Conservation (phyloP, 1,140 invertebrate genomes). For the Panagrolaimus sp. region DNA sequence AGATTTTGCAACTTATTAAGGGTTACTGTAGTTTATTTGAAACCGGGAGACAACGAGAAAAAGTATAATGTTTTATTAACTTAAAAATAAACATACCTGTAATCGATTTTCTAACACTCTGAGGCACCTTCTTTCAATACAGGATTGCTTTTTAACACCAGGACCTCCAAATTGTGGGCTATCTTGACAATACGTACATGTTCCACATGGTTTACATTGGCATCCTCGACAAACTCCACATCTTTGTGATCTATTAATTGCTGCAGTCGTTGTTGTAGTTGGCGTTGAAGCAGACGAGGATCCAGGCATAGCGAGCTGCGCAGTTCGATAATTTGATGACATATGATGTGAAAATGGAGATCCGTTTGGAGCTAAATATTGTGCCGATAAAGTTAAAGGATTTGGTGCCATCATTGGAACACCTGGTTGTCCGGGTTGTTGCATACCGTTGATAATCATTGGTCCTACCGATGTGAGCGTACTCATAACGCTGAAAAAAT, state of each 20-base stretch:
- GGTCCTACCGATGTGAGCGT: constrained; percentile 15
- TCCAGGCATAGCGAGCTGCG: background rate
- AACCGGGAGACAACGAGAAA: background rate
- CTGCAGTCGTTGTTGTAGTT: background rate
- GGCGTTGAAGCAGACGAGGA: background rate
- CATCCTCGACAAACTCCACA: constrained; percentile 45
- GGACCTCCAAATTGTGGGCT: constrained; percentile 56
- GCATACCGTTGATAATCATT: constrained; percentile 16
- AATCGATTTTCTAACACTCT: constrained; percentile 56
- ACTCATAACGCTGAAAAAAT: background rate
- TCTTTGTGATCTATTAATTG: constrained; percentile 24
- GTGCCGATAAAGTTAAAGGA: background rate
- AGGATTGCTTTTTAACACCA: constrained; percentile 59
- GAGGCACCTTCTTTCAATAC: constrained; percentile 55
- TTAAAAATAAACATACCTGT: constrained; percentile 40
- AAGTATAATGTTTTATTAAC: background rate
- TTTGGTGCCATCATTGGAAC: constrained; percentile 12
- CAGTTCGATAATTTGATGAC: background rate
- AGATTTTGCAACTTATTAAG: constrained; percentile 5
- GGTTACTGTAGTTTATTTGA: background rate
- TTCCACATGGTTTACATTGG: constrained; percentile 47
- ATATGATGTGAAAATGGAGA: constrained; percentile 1
- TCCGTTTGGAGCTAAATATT: background rate
- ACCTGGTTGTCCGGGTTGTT: background rate
- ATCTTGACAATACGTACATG: constrained; percentile 58